These are phyloP conservation scores for Beaufortia kweichowensis DNA, from an alignment of 2,113 vertebrate species.

Conservation along the genomic window DNA sequence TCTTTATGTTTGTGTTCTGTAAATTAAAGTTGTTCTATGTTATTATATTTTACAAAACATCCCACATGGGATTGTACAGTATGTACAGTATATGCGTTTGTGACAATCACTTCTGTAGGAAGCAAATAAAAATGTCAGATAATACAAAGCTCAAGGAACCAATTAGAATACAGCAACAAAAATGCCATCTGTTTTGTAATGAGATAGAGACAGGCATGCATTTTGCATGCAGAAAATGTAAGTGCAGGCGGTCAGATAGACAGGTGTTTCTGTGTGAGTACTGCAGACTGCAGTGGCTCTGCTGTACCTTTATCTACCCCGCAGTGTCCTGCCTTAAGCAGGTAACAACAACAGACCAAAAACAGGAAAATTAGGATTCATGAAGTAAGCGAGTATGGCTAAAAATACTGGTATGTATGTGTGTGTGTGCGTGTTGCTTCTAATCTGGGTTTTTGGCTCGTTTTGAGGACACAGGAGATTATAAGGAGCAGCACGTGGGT, in stretches of 20 bases:
- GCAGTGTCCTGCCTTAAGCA: slow-evolving; percentile 14
- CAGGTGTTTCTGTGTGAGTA: slow-evolving; percentile 6
- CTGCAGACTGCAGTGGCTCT: slow-evolving; percentile 23
- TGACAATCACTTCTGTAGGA: not conserved
- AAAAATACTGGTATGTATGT: not conserved
- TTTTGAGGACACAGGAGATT: slow-evolving; percentile 12
- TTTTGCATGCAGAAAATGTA: not conserved
- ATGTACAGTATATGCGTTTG: not conserved
- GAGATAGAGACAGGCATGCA: no score
- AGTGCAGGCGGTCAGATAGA: slow-evolving; percentile 10
- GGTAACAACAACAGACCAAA: not conserved
- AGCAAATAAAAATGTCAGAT: not conserved
- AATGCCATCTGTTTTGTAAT: not conserved
- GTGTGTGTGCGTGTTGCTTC: not conserved
- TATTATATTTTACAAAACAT: no score
- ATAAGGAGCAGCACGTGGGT: slow-evolving; percentile 9
- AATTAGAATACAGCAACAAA: not conserved
- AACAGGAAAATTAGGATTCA: not conserved
- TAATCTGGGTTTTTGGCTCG: slow-evolving; percentile 23
- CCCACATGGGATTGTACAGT: not conserved
- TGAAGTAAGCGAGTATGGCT: not conserved
- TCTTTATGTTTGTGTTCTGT: not conserved
- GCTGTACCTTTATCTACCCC: not conserved
- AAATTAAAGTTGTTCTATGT: not conserved
- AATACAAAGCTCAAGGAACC: not conserved